Percentiles rank a stretch among this genome's conserved stretches.
phyloP scores from a whole-genome alignment of 1,140 invertebrate species.

The Delia radicum region DNA sequence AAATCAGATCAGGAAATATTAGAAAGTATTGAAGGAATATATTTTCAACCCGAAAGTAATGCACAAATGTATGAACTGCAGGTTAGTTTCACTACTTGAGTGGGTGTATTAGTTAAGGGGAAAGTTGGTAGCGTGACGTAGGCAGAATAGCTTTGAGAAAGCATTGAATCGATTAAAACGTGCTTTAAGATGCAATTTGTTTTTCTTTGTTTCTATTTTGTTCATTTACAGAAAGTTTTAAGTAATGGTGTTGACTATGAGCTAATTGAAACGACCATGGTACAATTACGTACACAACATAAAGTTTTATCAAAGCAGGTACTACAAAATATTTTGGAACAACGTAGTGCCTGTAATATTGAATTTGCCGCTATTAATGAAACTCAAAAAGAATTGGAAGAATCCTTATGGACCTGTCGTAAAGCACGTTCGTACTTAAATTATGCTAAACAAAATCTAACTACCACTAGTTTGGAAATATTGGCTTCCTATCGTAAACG shows the following conservation, averaged over 20 bases:
- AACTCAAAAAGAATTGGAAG: conserved; percentile 68
- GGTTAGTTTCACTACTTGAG: conserved; percentile 48
- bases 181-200: conserved; percentile 8
- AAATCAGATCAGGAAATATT: conserved; percentile 74
- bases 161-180: conserved; percentile 54
- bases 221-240: conserved; percentile 64
- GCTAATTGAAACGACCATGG: conserved; percentile 68
- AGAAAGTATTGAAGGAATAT: conserved; percentile 69
- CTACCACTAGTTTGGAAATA: conserved; percentile 80
- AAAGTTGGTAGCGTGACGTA: background rate
- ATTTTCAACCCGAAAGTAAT: conserved; percentile 65
- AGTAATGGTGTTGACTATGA: conserved; percentile 61
- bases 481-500: conserved; percentile 84
- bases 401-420: conserved; percentile 70
- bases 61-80: conserved; percentile 68
- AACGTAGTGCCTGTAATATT: conserved; percentile 78
- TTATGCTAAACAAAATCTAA: conserved; percentile 77
- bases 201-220: conserved; percentile 23
- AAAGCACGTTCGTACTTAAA: conserved; percentile 70
- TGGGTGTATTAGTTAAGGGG: background rate
- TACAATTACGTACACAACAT: conserved; percentile 71
- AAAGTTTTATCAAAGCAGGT: conserved; percentile 89
- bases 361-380: conserved; percentile 81
- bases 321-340: conserved; percentile 85
- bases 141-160: background rate